phyloP scores from a whole-genome alignment of 2,888 invertebrate species.

The Sepioteuthis lessoniana region DNA sequence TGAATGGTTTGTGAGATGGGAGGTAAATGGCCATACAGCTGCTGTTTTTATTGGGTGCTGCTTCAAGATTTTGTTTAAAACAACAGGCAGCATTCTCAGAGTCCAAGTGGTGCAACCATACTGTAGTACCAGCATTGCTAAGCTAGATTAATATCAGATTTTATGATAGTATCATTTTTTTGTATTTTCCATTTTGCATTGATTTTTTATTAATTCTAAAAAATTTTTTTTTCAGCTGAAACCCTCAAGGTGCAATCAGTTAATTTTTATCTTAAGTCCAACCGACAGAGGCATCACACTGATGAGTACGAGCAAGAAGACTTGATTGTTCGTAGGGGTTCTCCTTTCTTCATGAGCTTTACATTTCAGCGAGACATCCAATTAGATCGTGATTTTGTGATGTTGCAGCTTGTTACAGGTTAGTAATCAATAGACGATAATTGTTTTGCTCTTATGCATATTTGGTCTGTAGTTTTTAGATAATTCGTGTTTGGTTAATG shows the following conservation, averaged over 20 bases:
- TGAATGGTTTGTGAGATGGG: too few relatives aligned
- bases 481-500: too few relatives aligned
- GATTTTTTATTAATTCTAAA: too few relatives aligned
- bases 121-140: too few relatives aligned
- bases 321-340: constrained; percentile 69
- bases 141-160: too few relatives aligned
- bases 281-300: constrained; percentile 64
- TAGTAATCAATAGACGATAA: background rate
- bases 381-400: constrained; percentile 54
- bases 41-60: too few relatives aligned
- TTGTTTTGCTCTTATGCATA: background rate
- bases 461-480: background rate
- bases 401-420: constrained; percentile 6
- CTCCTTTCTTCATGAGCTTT: constrained; percentile 64
- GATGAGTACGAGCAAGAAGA: constrained; percentile 66
- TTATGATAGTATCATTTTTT: too few relatives aligned
- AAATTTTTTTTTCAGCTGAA: constrained; percentile 35
- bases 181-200: too few relatives aligned
- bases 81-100: too few relatives aligned
- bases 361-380: constrained; percentile 66
- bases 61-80: too few relatives aligned
- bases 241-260: constrained; percentile 56
- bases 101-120: too few relatives aligned
- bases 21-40: too few relatives aligned
- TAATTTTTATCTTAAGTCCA: constrained; percentile 57